Evolutionary conservation across 2,113 vertebrate genomes (phyloP), one percentile per base, ranked within the genome.

Genomic region (Pelusios castaneus): DNA sequence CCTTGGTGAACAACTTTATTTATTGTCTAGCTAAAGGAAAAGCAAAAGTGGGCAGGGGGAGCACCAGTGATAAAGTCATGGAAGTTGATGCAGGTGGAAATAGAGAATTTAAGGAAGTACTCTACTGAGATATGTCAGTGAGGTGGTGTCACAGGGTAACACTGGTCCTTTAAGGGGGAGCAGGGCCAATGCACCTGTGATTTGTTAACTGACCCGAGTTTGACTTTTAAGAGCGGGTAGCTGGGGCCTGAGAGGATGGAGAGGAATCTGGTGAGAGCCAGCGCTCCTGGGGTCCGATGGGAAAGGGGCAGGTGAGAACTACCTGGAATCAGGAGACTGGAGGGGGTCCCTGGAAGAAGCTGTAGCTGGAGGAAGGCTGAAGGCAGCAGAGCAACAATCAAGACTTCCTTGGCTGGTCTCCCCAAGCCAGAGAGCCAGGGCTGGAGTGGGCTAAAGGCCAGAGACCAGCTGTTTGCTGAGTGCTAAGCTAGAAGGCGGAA

Each of bases 1-100:
- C 89, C 91, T 96, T 92, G 89, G 90, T 81, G 84, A 92, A 89
- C 38, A 78, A 88, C 81, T 63, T 78, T 80, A 85, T 83, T 87
- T 78, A 84, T 81, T 89, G 76, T 91, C 86, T 91, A 88, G 87
- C 88, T 52, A 80, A 91, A 55, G 75, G 73, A 91, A 90, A 79
- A 87, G 78, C 73, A 84, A 78, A 88, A 91, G 12, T 22, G 22
- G 73, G 81, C n/a, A n/a, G 10, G 17, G 87, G 91, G 83, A 38
- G 80, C 60, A 67, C 47, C 82, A n/a, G 13, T 80, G 89, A 73
- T 41, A 29, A n/a, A 85, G 16, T n/a, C 14, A 84, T 81, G 16
- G n/a, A 83, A 10, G 80, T 88, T 27, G 49, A 63, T 80, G 78
- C 7, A 31, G 17, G 14, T 24, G 49, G 43, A 54, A 49, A 52